These are phyloP conservation scores for Cenopis cana DNA, from an alignment of 2,888 invertebrate species.

Conservation along the genomic window DNA sequence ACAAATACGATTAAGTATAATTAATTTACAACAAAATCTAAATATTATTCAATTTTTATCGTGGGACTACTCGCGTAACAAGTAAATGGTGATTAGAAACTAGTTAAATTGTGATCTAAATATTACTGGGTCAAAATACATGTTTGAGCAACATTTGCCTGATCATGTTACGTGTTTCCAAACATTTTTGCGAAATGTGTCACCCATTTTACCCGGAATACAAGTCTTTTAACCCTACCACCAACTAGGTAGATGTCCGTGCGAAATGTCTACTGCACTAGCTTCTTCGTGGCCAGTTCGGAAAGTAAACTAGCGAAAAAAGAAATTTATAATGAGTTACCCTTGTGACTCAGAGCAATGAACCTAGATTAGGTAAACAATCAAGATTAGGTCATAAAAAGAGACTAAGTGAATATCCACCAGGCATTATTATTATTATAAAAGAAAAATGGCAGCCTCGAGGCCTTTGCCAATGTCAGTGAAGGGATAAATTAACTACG, in stretches of 20 bases:
- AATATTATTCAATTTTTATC: conserved; percentile 20
- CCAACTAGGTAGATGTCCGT: neutral
- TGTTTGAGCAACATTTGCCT: neutral
- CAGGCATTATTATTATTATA: no score
- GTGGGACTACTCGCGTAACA: conserved; percentile 5
- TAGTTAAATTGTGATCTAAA: neutral
- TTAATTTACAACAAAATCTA: conserved; percentile 32
- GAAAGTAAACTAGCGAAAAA: no score
- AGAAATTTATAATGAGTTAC: no score
- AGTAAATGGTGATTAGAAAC: conserved; percentile 1
- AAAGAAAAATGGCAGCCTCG: no score
- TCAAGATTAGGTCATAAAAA: no score
- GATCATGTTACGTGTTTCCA: neutral
- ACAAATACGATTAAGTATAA: conserved; percentile 20
- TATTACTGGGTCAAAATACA: conserved; percentile 1
- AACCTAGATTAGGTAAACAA: no score
- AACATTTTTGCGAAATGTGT: neutral
- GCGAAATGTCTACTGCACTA: no score
- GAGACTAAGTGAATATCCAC: no score
- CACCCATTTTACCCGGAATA: neutral
- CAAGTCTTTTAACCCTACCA: neutral
- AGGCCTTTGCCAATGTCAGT: no score
- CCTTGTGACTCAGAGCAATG: no score
- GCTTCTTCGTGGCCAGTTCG: no score
- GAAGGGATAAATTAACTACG: no score